These are phyloP conservation scores for Passer domesticus DNA, from an alignment of 2,113 vertebrate genomes.

Conservation along the genomic window DNA sequence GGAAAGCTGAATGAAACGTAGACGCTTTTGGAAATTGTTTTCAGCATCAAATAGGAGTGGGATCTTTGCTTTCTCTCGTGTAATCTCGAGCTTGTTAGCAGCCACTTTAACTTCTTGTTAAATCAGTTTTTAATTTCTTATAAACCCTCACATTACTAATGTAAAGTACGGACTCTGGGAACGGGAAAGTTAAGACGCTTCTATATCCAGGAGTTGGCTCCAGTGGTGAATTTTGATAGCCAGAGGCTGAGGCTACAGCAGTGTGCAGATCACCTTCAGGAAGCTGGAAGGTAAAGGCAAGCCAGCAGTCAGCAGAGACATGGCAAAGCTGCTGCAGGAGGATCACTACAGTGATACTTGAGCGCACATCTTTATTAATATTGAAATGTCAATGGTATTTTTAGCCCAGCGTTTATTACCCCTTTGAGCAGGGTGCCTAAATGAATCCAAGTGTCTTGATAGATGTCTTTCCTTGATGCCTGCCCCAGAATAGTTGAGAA, in stretches of 20 bases:
- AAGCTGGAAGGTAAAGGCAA: neutral
- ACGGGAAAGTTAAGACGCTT: neutral
- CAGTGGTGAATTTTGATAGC: neutral
- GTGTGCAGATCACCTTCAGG: neutral
- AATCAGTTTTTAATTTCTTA: neutral
- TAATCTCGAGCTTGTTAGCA: neutral
- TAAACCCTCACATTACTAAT: neutral
- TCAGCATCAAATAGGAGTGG: neutral
- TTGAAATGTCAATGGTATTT: slow-evolving; percentile 50
- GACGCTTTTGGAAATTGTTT: neutral
- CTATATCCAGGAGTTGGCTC: fast-evolving
- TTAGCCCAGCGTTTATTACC: slow-evolving; percentile 31
- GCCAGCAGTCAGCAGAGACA: neutral
- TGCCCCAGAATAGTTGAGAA: slow-evolving; percentile 41
- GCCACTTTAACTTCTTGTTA: neutral
- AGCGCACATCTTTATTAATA: slow-evolving; percentile 41
- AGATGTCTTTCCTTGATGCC: slow-evolving; percentile 29
- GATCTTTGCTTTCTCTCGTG: neutral
- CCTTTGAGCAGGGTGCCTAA: slow-evolving; percentile 36
- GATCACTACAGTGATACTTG: slow-evolving; percentile 21
- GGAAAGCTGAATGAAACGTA: neutral
- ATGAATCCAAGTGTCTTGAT: slow-evolving; percentile 45
- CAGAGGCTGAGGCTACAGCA: neutral
- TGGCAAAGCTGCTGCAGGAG: neutral
- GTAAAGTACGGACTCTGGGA: neutral